Conservation (phyloP, 2,888 invertebrate species). For the Serrognathus titanus region DNA sequence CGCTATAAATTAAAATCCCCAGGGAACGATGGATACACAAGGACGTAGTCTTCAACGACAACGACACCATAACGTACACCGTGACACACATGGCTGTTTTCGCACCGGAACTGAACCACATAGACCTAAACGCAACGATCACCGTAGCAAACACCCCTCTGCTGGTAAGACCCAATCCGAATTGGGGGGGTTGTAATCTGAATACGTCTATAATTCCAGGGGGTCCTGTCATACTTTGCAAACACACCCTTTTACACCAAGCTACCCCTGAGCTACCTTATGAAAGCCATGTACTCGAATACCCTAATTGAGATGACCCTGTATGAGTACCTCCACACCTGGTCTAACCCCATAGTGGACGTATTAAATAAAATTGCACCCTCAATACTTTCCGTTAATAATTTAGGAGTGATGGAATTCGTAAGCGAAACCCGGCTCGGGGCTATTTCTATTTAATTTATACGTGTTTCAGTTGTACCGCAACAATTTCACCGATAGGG, state of each 20-base stretch:
- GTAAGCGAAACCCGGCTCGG: slow-evolving; percentile 50
- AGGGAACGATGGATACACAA: slow-evolving; percentile 60
- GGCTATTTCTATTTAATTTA: not conserved
- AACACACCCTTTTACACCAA: slow-evolving; percentile 55
- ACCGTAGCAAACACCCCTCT: slow-evolving; percentile 59
- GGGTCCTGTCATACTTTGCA: slow-evolving; percentile 58
- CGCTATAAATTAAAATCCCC: too few species aligned
- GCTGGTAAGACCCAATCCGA: slow-evolving; percentile 49
- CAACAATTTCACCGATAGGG: slow-evolving; percentile 56
- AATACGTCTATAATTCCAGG: slow-evolving; percentile 42
- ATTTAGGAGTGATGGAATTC: slow-evolving; percentile 64
- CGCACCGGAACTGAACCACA: slow-evolving; percentile 58
- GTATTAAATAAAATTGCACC: slow-evolving; percentile 55
- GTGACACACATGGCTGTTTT: slow-evolving; percentile 57
- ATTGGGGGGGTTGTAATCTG: too few species aligned
- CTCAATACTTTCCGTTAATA: slow-evolving; percentile 59
- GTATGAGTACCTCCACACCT: slow-evolving; percentile 68
- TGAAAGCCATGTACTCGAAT: slow-evolving; percentile 49
- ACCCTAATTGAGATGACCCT: slow-evolving; percentile 57
- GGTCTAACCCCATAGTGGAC: slow-evolving; percentile 60
- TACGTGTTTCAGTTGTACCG: slow-evolving; percentile 54
- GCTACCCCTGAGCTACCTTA: slow-evolving; percentile 53
- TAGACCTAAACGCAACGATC: slow-evolving; percentile 59
- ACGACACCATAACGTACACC: slow-evolving; percentile 60
- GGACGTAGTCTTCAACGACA: slow-evolving; percentile 57